Evolutionary conservation across 2,797 vertebrate species (phyloP).

Genomic region (Pteropus rufus): DNA sequence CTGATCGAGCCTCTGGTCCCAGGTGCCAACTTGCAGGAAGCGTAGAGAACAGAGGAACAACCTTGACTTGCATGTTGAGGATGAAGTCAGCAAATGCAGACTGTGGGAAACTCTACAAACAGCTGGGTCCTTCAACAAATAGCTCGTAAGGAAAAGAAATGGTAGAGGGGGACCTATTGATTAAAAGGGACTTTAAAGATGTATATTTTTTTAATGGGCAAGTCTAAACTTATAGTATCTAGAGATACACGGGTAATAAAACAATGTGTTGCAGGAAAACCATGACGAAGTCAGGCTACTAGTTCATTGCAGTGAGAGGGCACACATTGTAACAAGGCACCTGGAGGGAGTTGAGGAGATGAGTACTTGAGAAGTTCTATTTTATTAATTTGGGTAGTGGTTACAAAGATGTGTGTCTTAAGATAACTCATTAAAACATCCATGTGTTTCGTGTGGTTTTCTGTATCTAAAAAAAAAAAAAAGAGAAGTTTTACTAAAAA

Average conservation of each 20-base stretch:
- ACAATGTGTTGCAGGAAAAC: not conserved
- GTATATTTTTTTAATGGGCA: not conserved
- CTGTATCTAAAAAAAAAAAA: not conserved
- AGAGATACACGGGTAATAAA: not conserved
- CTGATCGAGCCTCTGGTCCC: not conserved
- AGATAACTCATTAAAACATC: not conserved
- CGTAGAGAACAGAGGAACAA: not conserved
- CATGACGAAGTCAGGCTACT: not conserved
- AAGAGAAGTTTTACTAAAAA: not conserved
- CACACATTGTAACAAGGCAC: not conserved
- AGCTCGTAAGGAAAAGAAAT: not conserved
- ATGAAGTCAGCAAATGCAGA: not conserved
- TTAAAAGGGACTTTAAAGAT: not conserved
- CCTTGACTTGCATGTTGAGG: fast-evolving
- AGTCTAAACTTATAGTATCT: not conserved
- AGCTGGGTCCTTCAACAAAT: not conserved
- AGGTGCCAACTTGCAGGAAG: not conserved
- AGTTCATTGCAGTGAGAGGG: not conserved
- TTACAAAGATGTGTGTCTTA: not conserved
- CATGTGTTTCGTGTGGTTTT: not conserved
- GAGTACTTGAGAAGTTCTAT: not conserved
- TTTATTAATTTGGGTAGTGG: not conserved
- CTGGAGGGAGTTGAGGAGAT: not conserved
- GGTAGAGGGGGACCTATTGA: not conserved
- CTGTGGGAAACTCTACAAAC: not conserved